Evolutionary conservation across 2,888 invertebrate species (phyloP), one percentile per base, ranked within the genome.

Genomic region (Nineta flava): DNA sequence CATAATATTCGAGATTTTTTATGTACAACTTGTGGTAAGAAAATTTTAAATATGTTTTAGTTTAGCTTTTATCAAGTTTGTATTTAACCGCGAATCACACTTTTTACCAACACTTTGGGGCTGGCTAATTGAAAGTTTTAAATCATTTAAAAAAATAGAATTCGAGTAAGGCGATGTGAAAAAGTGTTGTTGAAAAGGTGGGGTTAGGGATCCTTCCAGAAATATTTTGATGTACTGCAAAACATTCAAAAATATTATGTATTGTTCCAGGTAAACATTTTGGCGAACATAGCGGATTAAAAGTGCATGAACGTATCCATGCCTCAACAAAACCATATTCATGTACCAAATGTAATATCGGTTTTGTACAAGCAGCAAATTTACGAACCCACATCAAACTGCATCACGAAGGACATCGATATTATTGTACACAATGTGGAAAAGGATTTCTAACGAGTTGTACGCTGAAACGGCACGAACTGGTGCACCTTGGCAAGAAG

Each of bases 261-360:
- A 4, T 38, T 13, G 4, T 38, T 38, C 4, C 50, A 62, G 62
- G 60, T 31, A 62, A 62, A 57, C 56, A 57, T 34, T 62, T 62
- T 46, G 53, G 55, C 9, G 60, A 59, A n/a, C 60, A 58, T 53
- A 60, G 58, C 49, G 61, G 60, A 9, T 53, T 62, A 51, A 58
- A 55, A 9, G 59, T 59, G 41, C 62, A 62, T 48, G 62, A 62
- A 57, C 61, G 61, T 53, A 61, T 57, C 15, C 62, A 62, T 49
- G 51, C 55, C 3, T 54, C 53, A 41, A 51, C 58, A 7, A 62
- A 61, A 54, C 57, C 50, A 9, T 59, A 60, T 50, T 48, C 47
- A 2, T 62, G 62, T 51, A 53, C 59, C 9, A 35, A 55, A 34
- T 62, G 62, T 47, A 60, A 60, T 53, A 51, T 60, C 16, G 57